Base-by-base conservation (phyloP, 2,113 vertebrate genomes). In the Microtus richardsoni region DNA sequence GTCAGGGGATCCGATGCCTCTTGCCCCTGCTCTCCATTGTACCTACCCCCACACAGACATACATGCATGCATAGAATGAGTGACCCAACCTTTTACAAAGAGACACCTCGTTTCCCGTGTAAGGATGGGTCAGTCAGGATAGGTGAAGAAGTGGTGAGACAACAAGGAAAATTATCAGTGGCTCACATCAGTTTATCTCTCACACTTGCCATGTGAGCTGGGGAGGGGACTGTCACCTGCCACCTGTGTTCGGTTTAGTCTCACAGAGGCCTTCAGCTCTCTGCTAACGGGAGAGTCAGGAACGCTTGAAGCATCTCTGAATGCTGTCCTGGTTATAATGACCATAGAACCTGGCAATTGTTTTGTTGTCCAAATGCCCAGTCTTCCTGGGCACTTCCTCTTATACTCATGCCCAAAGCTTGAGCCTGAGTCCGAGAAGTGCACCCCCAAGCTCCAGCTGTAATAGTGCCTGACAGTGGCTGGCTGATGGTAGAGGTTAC, bases 81-180 rank as follows among this genome's bases (percentile, higher is more conserved):
- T 1, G 11, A 24, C 12, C 1, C 78, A n/a, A 22, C 39, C 33
- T 21, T 52, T 54, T 54, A 22, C 17, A 5, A 30, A 84, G 54
- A 83, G 39, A 64, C 4, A 8, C 60, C 30, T 7, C 58, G 5
- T 13, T 36, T 70, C 44, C 17, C 52, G 8, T 16, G 24, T 75
- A 39, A 91, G 44, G 14, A 17, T 77, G 85, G 74, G 39, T 54
- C 39, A 2, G 14, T 83, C 77, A 96, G 89, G 84, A 64, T 5
- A 66, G 54, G 22, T 68, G 74, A 36, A 88, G 60, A 28, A 12
- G 26, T 1, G 8, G 54, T 22, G 1, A 14, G 12, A 54, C 47
- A 64, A 95, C 88, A 80, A 75, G n/a, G 54, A 96, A 30, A 83
- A 39, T 17, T n/a, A 62, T 74, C 92, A 73, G 22, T 26, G 77